Evolutionary conservation across 2,888 invertebrate genomes (phyloP), one percentile per base, ranked within the genome.

Genomic region (Nebria salina): DNA sequence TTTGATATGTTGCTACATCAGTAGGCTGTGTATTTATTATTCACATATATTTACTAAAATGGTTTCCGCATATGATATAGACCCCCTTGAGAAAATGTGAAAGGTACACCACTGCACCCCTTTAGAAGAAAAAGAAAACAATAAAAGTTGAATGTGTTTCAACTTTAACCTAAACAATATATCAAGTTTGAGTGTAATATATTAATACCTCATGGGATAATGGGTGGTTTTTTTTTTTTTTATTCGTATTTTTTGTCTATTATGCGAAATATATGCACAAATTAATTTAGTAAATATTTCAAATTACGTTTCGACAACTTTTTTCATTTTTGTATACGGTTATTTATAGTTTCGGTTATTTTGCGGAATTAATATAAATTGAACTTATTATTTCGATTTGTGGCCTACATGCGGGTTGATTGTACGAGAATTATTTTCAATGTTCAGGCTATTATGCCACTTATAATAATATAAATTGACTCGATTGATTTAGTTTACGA

Each of bases 191-290:
- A 54, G 8, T 54, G 54, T 54, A 13, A 54, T 11, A 54, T 54
- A 54, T 54, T 54, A 54, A 8, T 54, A 54, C 54, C 54, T 11
- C 54, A 54, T 54, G 8, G 8, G 1, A 54, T 54, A 54, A 54
- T 54, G 54, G 54, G 54, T 54, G 13, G 6, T 8, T 43, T 43
- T 43, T 3, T 54, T 13, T 54, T 11, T 54, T 3, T 54, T 13
- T 54, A 1, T 54, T 54, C 13, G 43, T 9, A 8, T 54, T 54
- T 7, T 11, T 54, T 54, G 54, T 54, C 3, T 54, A 54, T 54
- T 13, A 54, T 54, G 54, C 54, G 54, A 54, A 54, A 7, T 68
- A 77, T 54, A 77, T 72, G 72, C 77, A 70, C 72, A 72, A 77
- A 77, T 72, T 54, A 68, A 13, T 43, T 41, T 65, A 77, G 25